Conservation (phyloP, 2,797 vertebrate species). For the Aeoliscus strigatus region DNA sequence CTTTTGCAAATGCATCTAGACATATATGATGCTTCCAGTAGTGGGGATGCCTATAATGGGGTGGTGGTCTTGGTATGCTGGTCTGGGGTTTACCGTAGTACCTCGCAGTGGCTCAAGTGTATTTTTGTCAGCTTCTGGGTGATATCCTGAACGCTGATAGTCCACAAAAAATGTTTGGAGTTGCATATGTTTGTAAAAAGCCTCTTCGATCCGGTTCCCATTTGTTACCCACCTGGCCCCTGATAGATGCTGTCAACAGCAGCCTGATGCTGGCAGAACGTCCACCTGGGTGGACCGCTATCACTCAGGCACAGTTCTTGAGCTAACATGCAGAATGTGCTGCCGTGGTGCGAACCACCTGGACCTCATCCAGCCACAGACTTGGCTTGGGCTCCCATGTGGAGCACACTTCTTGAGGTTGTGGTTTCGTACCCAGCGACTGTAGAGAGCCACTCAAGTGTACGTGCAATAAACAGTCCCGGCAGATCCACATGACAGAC, state of each 20-base stretch:
- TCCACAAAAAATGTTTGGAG: not conserved
- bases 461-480: constrained; percentile 57
- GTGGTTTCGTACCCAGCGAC: constrained; percentile 61
- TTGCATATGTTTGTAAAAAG: not conserved
- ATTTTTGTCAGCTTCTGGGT: no score
- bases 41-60: no score
- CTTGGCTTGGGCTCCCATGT: constrained; percentile 38
- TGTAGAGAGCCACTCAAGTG: constrained; percentile 49
- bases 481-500: constrained; percentile 28
- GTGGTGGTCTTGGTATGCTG: no score
- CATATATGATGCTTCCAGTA: no score
- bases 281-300: constrained; percentile 11
- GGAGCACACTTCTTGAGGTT: constrained; percentile 57
- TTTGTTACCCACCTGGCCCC: constrained; percentile 15
- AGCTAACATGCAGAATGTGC: constrained; percentile 65
- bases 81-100: no score
- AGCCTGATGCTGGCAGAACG: constrained; percentile 7
- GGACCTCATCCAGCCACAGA: constrained; percentile 42
- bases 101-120: no score
- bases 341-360: constrained; percentile 59
- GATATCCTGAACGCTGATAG: no score
- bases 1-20: no score
- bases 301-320: constrained; percentile 36
- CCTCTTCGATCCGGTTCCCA: constrained; percentile 11
- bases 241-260: constrained; percentile 29